Evolutionary conservation across 1,140 invertebrate species (phyloP), one percentile per base, ranked within the genome.

Genomic region (Hyposmocoma kahamanoa): DNA sequence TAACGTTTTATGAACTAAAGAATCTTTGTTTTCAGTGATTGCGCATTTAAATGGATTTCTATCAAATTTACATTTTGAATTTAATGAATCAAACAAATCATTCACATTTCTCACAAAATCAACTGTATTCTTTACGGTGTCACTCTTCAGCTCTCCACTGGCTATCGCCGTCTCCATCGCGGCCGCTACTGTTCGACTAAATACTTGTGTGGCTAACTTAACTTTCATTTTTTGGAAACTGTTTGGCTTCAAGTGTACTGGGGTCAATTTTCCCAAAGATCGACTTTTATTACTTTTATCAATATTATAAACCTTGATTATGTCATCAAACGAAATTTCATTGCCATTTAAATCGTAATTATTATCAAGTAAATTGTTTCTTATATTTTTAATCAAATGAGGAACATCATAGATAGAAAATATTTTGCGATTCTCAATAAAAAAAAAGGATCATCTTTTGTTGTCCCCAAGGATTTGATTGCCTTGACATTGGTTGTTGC

Each of bases 181-280:
- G 17, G 50, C 54, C 17, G 52, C 47, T 9, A 71, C 57, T n/a
- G 43, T 47, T 32, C 59, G 22, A 17, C 60, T 69, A 3, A 72
- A 61, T 22, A 69, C 43, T 57, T 71, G 67, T 3, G 45, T 53
- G 1, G 67, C 67, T 17, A 61, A 47, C 43, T 58, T 58, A 13
- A 67, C 64, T 43, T 52, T 62, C 67, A 70, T 67, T 59, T 67
- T 66, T 55, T 71, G 55, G 50, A 71, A 71, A 24, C 17, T 34
- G 44, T 59, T 69, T 11, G 67, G 70, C 26, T 67, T 55, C 0
- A 67, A 30, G 49, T 73, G 70, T 21, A 34, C 45, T 42, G 59
- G 53, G 1, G 60, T 67, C 46, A 72, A 15, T 50, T 67, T 64
- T 41, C 34, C 42, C 30, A 59, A 44, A 9, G 51, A 26, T 46